Base-by-base conservation (phyloP, 2,113 vertebrate genomes). In the Hippopotamus amphibius region DNA sequence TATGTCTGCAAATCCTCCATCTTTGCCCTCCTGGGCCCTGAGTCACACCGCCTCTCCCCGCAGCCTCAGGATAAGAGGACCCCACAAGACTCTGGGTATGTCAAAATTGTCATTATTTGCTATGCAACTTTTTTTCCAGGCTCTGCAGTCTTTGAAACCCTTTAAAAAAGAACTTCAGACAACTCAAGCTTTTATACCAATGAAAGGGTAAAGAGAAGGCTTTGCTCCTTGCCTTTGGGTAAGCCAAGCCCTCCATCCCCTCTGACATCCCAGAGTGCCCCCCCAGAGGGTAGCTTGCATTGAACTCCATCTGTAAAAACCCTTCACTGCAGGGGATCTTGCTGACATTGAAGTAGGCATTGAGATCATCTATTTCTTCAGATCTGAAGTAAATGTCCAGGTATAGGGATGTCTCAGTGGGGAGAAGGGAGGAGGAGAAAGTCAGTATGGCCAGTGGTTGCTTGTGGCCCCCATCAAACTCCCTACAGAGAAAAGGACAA, bases 151-250 rank as follows among this genome's bases (percentile, higher is more conserved):
- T 97, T 96, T 96, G 92, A 97, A 96, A 87, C 28, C 69, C 93
- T 90, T 95, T 96, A 89, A 83, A 79, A 96, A 93, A 76, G 71
- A 85, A 90, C 80, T 95, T 90, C 89, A 96, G 79, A 76, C 6
- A 84, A 88, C 24, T 68, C 28, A 74, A 95, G 46, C 65, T 96
- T 97, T 97, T 92, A 65, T 90, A 28, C 13, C 80, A 92, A 61
- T 95, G 79, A 87, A 95, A 95, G 57, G 14, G 24, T 83, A 84
- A 89, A 89, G 46, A 72, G 83, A 83, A 88, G 66, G 8, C 57
- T 82, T 96, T 90, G 46, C 69, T 65, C 15, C 55, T 90, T 93
- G 82, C 68, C 63, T 95, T 97, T 4, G 19, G 86, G 61, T 86
- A 55, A 93, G 72, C 59, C 85, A 89, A 92, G n/a, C n/a, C 59